Evolutionary conservation across 35 echinoderm and acorn worm genomes (phyloP), one percentile per base, ranked within the genome.

Genomic region (Heliocidaris erythrogramma): DNA sequence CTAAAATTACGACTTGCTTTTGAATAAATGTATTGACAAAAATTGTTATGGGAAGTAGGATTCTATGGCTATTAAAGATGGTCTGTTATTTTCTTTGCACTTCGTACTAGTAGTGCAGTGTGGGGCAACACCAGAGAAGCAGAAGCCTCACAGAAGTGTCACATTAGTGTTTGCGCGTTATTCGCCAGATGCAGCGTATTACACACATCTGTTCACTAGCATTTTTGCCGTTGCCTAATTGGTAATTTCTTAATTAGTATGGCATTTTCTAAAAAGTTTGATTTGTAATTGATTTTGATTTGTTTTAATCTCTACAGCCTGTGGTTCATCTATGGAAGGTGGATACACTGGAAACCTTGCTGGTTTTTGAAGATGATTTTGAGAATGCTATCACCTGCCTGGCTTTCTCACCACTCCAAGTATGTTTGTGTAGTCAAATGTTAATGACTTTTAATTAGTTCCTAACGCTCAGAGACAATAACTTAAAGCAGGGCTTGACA

Each of bases 351-450:
- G 95, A 99, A 61, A 99, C 98, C 1, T 27, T 95, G 16, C 49
- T 96, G 59, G 95, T 97, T 5, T 47, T 97, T 52, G 96, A 94
- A n/a, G 96, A 96, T 32, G 95, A 88, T 32, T 96, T 99, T 90
- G 90, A 96, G 92, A 96, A 99, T 59, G 95, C 96, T 14, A 95
- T 99, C 16, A 96, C 94, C 16, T 99, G 95, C 92, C 60, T 99
- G 31, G 95, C 93, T n/a, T 99, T 99, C 94, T 95, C 97, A 86
- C 90, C 93, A 18, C 90, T 85, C 49, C 94, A 95, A 48, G 96
- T 98, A 96, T 48, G 94, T 32, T 32, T 90, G 7, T 56, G 13
- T 56, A 27, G 61, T 24, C 18, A 78, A n/a, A 78, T 78, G 65
- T 78, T 42, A 42, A 42, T 42, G 35, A 42, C 3, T 42, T 42